Conservation (phyloP, 2,797 vertebrate species). For the Sebastes kiyomatsui region DNA sequence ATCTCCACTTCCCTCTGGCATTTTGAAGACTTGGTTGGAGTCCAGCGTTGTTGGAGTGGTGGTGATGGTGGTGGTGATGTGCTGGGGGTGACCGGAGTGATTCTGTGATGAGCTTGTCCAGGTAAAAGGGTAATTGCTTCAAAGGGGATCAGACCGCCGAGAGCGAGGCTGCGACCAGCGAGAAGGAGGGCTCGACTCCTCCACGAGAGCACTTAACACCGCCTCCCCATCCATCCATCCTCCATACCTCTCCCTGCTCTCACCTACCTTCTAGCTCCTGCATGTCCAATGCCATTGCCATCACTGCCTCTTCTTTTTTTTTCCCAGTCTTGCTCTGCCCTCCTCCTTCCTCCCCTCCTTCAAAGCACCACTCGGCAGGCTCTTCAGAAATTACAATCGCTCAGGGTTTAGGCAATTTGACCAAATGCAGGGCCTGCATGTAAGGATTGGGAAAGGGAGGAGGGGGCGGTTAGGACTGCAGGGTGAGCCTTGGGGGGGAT, state of each 20-base stretch:
- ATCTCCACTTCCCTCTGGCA: background rate
- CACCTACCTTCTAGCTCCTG: constrained; percentile 63
- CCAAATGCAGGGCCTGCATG: constrained; percentile 80
- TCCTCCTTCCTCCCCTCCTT: constrained; percentile 62
- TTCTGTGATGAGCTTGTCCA: constrained; percentile 81
- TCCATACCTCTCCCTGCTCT: constrained; percentile 51
- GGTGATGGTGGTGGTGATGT: constrained; percentile 2
- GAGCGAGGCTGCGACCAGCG: constrained; percentile 68
- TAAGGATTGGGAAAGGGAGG: constrained; percentile 72
- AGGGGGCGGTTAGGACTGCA: constrained; percentile 78
- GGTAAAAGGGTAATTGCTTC: constrained; percentile 93
- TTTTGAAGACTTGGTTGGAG: constrained; percentile 35
- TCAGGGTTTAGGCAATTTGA: constrained; percentile 83
- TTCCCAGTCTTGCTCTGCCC: constrained; percentile 23
- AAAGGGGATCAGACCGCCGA: constrained; percentile 82
- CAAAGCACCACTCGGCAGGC: constrained; percentile 79
- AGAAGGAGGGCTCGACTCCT: constrained; percentile 75
- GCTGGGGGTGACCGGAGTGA: constrained; percentile 36
- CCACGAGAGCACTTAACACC: constrained; percentile 80
- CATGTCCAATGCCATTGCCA: constrained; percentile 73
- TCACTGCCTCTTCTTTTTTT: constrained; percentile 46
- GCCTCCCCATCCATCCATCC: constrained; percentile 56
- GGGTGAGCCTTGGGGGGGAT: constrained; percentile 70
- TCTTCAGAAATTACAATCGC: constrained; percentile 84
- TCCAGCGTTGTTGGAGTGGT: background rate